phyloP scores from a whole-genome alignment of 1,140 invertebrate species.

The Zaprionus ornatus region DNA sequence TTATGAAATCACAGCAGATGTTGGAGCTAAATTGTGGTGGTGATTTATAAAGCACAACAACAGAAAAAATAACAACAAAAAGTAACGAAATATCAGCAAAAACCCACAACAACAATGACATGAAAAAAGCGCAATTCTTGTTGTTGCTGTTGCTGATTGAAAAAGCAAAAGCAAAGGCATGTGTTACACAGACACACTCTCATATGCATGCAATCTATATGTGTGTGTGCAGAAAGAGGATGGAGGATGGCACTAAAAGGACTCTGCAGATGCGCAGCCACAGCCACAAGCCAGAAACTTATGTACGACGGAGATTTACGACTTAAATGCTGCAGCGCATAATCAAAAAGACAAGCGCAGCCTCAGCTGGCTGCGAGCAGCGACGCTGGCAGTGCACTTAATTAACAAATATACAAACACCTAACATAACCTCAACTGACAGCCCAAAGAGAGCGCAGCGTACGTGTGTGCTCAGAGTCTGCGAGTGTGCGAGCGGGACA shows the following conservation, averaged over 20 bases:
- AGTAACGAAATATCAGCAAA: constrained; percentile 35
- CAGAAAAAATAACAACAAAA: constrained; percentile 54
- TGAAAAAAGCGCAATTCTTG: constrained; percentile 57
- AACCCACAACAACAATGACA: constrained; percentile 54
- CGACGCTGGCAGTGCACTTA: constrained; percentile 69
- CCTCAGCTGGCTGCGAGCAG: constrained; percentile 41
- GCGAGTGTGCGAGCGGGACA: constrained; percentile 38
- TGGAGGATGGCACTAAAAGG: constrained; percentile 72
- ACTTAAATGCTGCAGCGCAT: constrained; percentile 82
- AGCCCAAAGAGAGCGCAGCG: constrained; percentile 15
- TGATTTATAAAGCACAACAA: constrained; percentile 74
- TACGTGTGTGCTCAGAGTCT: not conserved
- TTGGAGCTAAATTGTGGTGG: constrained; percentile 76
- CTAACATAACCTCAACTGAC: constrained; percentile 83
- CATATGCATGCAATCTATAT: constrained; percentile 7
- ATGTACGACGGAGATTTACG: constrained; percentile 70
- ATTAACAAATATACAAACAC: constrained; percentile 84
- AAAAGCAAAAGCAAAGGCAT: constrained; percentile 53
- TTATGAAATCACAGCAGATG: constrained; percentile 82
- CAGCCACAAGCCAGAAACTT: constrained; percentile 65
- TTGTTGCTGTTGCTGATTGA: constrained; percentile 41
- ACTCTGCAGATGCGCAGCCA: constrained; percentile 80
- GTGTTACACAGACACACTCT: constrained; percentile 48
- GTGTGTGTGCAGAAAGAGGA: constrained; percentile 52
- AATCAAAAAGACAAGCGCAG: constrained; percentile 73